Evolutionary conservation across 2,113 vertebrate genomes (phyloP), one percentile per base, ranked within the genome.

Genomic region (Ciconia stormi): DNA sequence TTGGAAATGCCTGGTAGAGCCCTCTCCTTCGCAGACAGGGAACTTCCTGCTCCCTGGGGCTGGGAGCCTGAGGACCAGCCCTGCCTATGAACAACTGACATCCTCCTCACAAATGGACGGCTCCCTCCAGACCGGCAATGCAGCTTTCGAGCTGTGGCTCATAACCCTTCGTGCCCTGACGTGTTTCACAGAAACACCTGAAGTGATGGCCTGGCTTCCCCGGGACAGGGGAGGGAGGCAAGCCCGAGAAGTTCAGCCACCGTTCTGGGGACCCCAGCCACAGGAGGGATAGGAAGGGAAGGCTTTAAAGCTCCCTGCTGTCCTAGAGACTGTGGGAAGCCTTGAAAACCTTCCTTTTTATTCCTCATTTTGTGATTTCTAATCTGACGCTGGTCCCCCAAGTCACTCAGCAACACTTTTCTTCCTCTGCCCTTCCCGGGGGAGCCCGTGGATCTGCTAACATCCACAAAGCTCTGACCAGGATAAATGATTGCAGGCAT

Each of bases 201-300:
- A 67, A 50, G n/a, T 1, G 10, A 11, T 59, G 67, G 29, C 34
- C 58, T 93, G 62, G 21, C 21, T 29, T 74, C 13, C 32, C 7
- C 4, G n/a, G 46, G 42, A 16, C 23, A 47, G 4, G 2, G 11
- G 11, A 67, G 23, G 17, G 52, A 32, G 47, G 36, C 5, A 27
- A 83, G 9, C 6, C 62, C 19, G 65, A n/a, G 69, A 74, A 62
- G 16, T 27, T 67, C 71, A 55, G 13, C 25, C 71, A 13, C 52
- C 3, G 1, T 27, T 46, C 80, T 53, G 67, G 30, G 52, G 62
- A 86, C 2, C 27, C 26, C 30, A 80, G 42, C 13, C 66, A 76
- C 0, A 0, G 26, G 9, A 69, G 8, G 32, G 69, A 6, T 10
- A 27, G 4, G 3, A 44, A 82, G 36, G 6, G 22, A 71, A 19